These are phyloP conservation scores for Coracopsis vasa DNA, from an alignment of 2,113 vertebrate species.

Conservation along the genomic window DNA sequence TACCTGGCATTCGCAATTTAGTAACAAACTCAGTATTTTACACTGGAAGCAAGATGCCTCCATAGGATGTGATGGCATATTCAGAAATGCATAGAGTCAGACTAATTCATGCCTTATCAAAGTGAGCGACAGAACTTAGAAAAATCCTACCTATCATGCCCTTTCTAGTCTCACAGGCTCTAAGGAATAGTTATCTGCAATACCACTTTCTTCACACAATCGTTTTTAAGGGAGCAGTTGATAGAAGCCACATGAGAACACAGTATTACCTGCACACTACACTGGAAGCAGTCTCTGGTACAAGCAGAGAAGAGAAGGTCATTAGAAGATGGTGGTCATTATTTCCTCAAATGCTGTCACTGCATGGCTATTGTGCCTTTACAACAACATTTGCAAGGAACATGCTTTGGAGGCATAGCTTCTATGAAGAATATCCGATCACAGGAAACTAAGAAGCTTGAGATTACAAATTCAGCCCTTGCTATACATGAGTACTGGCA, in stretches of 20 bases:
- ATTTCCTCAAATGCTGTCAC: neutral
- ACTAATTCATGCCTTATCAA: neutral
- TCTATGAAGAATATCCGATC: neutral
- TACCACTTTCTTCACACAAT: neutral
- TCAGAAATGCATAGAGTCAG: neutral
- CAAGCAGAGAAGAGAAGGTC: neutral
- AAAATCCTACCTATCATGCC: neutral
- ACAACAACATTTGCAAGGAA: neutral
- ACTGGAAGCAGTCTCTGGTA: neutral
- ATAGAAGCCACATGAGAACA: neutral
- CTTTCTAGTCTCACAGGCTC: neutral
- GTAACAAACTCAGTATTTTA: neutral
- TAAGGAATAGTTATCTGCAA: neutral
- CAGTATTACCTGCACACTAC: neutral
- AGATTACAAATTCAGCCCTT: neutral
- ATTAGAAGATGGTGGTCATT: neutral
- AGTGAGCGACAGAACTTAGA: neutral
- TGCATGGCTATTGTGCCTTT: neutral
- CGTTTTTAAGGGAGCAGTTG: neutral
- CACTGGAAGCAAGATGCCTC: neutral
- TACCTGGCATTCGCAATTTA: neutral
- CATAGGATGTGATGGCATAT: neutral
- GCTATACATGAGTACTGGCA: neutral
- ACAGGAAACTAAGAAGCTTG: neutral
- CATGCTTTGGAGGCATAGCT: rapidly evolving